These are phyloP conservation scores for Protobothrops mucrosquamatus DNA, from an alignment of 2,113 vertebrate species.

Conservation along the genomic window DNA sequence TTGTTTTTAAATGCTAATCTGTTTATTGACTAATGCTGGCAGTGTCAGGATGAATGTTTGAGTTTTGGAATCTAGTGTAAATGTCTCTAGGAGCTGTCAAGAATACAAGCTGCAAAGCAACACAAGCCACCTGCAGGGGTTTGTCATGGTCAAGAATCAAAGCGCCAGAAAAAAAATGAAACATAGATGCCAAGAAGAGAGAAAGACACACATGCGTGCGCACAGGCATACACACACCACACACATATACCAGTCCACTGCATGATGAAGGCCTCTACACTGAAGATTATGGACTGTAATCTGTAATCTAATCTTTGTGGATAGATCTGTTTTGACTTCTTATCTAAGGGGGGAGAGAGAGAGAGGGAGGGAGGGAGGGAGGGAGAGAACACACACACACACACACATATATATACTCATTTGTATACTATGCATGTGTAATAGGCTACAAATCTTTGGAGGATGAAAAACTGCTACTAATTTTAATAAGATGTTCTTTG, in stretches of 20 bases:
- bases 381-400: too few relatives aligned
- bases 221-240: too few relatives aligned
- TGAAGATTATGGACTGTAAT: neutral
- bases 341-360: neutral
- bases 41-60: constrained; percentile 68
- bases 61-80: constrained; percentile 71
- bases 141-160: constrained; percentile 72
- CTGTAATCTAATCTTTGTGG: neutral
- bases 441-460: constrained; percentile 49
- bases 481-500: constrained; percentile 57
- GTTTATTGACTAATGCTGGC: constrained; percentile 62
- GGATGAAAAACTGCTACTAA: constrained; percentile 54
- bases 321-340: neutral
- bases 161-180: constrained; percentile 67
- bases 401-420: neutral
- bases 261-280: neutral
- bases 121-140: constrained; percentile 76
- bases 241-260: neutral
- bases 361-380: neutral
- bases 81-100: constrained; percentile 73
- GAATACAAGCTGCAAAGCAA: constrained; percentile 80
- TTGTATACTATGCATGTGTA: constrained; percentile 62
- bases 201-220: neutral
- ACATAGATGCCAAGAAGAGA: constrained; percentile 64
- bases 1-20: constrained; percentile 63